phyloP scores from a whole-genome alignment of 2,113 vertebrate species.

The Rhombomys opimus region DNA sequence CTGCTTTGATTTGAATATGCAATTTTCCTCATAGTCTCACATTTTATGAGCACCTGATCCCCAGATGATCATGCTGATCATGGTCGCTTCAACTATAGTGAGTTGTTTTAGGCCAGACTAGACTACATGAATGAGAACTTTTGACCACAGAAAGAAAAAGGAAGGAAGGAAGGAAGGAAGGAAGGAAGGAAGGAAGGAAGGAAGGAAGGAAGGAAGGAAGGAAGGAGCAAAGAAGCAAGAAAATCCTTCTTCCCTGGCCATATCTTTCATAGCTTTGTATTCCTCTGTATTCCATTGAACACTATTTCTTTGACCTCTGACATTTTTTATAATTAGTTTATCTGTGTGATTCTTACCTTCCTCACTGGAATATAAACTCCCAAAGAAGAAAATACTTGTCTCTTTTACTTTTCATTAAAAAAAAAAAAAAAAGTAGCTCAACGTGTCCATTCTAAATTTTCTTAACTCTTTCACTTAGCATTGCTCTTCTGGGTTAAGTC shows the following conservation, averaged over 20 bases:
- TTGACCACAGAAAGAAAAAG: neutral
- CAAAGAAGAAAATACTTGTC: neutral
- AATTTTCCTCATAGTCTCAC: neutral
- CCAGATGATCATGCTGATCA: neutral
- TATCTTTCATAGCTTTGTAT: neutral
- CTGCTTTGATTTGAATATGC: neutral
- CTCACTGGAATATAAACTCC: neutral
- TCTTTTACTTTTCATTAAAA: neutral
- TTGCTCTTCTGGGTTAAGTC: neutral
- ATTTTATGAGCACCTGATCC: too few relatives aligned
- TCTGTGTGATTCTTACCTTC: neutral
- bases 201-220: accelerated
- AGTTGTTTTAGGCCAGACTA: neutral
- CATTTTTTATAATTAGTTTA: neutral
- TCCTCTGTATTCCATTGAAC: neutral
- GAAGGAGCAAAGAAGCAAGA: too few relatives aligned
- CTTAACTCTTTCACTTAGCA: neutral
- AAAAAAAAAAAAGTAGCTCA: neutral
- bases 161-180: accelerated
- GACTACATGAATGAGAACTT: neutral
- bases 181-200: neutral
- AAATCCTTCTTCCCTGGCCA: too few relatives aligned
- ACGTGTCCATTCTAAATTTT: neutral
- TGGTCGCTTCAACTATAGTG: neutral
- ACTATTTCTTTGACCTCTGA: neutral